phyloP scores from a whole-genome alignment of 1,140 invertebrate genomes.

The Scaptomyza hsui region DNA sequence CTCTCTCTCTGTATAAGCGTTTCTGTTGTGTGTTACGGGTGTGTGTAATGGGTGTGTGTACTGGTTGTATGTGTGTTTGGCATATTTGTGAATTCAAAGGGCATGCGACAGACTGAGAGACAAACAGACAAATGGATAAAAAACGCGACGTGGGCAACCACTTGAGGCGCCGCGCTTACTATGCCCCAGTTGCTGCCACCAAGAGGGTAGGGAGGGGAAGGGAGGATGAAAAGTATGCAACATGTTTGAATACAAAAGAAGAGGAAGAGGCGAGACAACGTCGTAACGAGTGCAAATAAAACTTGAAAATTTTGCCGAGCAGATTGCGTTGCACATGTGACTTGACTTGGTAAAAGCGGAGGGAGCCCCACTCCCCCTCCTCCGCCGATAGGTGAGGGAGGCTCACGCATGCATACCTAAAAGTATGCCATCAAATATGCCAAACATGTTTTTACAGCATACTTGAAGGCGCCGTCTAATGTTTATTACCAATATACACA shows the following conservation, averaged over 20 bases:
- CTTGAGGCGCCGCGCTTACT: slow-evolving; percentile 49
- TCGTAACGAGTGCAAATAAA: slow-evolving; percentile 77
- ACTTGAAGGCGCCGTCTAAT: slow-evolving; percentile 46
- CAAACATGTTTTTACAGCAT: slow-evolving; percentile 67
- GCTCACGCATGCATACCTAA: slow-evolving; percentile 63
- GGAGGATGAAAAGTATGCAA: slow-evolving; percentile 66
- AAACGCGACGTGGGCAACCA: slow-evolving; percentile 55
- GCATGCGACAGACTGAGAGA: slow-evolving; percentile 58
- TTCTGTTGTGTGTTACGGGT: background rate
- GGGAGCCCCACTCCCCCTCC: background rate
- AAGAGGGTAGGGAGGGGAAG: background rate
- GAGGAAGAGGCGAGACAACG: slow-evolving; percentile 37
- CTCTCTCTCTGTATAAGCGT: slow-evolving; percentile 20
- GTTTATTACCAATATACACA: slow-evolving; percentile 41
- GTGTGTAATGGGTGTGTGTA: slow-evolving; percentile 5
- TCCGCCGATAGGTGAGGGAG: slow-evolving; percentile 5
- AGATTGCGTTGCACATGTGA: slow-evolving; percentile 45
- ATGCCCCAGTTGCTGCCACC: slow-evolving; percentile 57
- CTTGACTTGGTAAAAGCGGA: slow-evolving; percentile 23
- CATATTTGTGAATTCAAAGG: slow-evolving; percentile 78
- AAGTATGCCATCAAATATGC: slow-evolving; percentile 82
- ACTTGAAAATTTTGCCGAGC: slow-evolving; percentile 47
- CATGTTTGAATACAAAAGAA: slow-evolving; percentile 60
- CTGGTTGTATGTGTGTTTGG: slow-evolving; percentile 28
- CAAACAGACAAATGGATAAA: slow-evolving; percentile 44